Evolutionary conservation across 2,113 vertebrate species (phyloP).

Genomic region (Pandion haliaetus): DNA sequence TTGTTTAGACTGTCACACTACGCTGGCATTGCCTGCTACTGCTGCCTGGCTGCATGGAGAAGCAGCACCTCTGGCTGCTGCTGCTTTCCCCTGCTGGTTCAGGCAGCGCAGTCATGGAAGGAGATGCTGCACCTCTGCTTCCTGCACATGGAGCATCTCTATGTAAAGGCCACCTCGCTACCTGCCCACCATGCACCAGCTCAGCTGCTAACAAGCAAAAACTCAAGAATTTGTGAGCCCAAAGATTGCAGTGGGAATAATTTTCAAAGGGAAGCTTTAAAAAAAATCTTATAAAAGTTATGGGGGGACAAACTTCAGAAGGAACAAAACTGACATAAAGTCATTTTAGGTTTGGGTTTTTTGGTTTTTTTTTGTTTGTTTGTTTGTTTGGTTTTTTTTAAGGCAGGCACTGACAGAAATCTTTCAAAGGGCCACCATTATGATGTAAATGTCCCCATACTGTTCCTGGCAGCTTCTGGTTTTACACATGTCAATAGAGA

Average conservation of each 20-base stretch:
- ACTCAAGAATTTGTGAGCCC: neutral
- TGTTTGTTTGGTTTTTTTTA: too few relatives aligned
- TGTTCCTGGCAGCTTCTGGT: neutral
- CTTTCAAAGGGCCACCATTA: neutral
- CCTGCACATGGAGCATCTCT: neutral
- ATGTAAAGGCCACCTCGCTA: rapidly evolving
- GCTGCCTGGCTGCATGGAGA: rapidly evolving
- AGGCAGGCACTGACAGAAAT: neutral
- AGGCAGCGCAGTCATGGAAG: neutral
- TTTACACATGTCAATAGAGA: neutral
- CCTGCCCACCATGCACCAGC: neutral
- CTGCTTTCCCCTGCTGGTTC: rapidly evolving
- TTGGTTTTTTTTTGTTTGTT: neutral
- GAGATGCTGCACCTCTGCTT: neutral
- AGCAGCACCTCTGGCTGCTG: neutral
- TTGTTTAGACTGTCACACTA: rapidly evolving
- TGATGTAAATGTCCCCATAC: neutral
- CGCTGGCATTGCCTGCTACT: neutral
- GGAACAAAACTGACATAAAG: neutral
- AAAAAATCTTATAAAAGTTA: neutral
- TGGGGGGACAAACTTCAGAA: neutral
- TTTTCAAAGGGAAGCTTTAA: neutral
- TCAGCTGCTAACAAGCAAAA: neutral
- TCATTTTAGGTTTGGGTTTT: too few relatives aligned
- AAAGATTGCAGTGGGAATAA: neutral